Evolutionary conservation across 2,113 vertebrate species (phyloP), one percentile per base, ranked within the genome.

Genomic region (Drymodes brunneopygia): DNA sequence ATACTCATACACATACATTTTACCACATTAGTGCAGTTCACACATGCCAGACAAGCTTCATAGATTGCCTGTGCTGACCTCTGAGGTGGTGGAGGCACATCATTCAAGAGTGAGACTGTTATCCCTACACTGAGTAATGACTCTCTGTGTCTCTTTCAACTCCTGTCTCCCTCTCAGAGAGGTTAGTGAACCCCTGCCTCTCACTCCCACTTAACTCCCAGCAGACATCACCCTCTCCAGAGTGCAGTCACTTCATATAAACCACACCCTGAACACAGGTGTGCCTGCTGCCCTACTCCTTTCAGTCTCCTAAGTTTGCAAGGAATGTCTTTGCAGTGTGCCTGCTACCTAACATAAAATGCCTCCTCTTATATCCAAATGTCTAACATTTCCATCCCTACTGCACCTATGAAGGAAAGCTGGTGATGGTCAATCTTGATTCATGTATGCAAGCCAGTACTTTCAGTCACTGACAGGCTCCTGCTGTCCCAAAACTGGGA

Each of bases 351-450:
- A 16, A 47, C 16, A 40, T 10, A 62, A 85, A 87, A 45, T 25
- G 6, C 14, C 33, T n/a, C 12, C 35, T 61, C 25, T 74, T 33
- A 29, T 4, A 4, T 23, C 25, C 44, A 85, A 51, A 78, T 11
- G 2, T 23, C 22, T 53, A 29, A 29, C n/a, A 11, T 53, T 64
- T 28, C 11, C 42, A 60, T 56, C 57, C n/a, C 60, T 66, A 2
- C 4, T 38, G 36, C 61, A 54, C 9, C 22, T 36, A 10, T 2
- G 3, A 4, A 40, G 13, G 36, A 82, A 67, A 48, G 17, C 12
- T 71, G 12, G 27, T 0, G 0, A 64, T 5, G 11, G 14, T 8
- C 36, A 45, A 2, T 29, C 44, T 47, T 48, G 38, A 23, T n/a
- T 75, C 29, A 33, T 3, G 7, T 1, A 2, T 28, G 31, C 6